A percentile compares a stretch with the other conserved stretches of the same genome.
phyloP scores from a whole-genome alignment of 2,113 vertebrate genomes.

The Perccottus glenii region DNA sequence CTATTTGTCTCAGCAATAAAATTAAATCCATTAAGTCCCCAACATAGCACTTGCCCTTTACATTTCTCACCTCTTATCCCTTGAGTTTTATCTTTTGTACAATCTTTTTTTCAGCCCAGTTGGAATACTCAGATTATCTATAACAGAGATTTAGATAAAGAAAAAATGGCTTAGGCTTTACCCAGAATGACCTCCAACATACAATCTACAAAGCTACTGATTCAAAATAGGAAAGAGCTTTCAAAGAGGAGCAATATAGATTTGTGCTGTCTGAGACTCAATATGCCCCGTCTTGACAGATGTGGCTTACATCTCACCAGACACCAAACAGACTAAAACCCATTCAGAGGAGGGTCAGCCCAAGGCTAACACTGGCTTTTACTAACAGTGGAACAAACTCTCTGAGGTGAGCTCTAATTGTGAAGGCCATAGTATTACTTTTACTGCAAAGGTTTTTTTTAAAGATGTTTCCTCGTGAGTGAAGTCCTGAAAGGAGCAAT shows the following conservation, averaged over 20 bases:
- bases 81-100: constrained; percentile 66
- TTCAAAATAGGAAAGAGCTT: constrained; percentile 38
- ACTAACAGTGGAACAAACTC: constrained; percentile 26
- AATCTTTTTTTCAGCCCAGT: constrained; percentile 51
- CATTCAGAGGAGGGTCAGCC: constrained; percentile 50
- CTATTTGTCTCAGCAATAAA: constrained; percentile 75
- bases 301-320: constrained; percentile 33
- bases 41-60: constrained; percentile 51
- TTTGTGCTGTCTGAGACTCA: constrained; percentile 13
- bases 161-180: constrained; percentile 44
- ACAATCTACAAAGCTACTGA: constrained; percentile 40
- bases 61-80: constrained; percentile 58
- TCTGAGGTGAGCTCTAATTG: constrained; percentile 51
- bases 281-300: constrained; percentile 35
- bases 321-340: constrained; percentile 40
- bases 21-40: constrained; percentile 71
- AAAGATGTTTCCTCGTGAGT: constrained; percentile 28
- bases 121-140: constrained; percentile 40
- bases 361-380: constrained; percentile 55
- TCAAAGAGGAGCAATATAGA: constrained; percentile 15
- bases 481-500: constrained; percentile 38
- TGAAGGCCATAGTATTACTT: constrained; percentile 32
- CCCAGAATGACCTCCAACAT: constrained; percentile 47
- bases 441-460: constrained; percentile 43
- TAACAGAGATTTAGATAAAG: constrained; percentile 49